These are phyloP conservation scores for Thalassaphorura encarpata DNA, from an alignment of 1,140 invertebrate genomes.

Conservation along the genomic window DNA sequence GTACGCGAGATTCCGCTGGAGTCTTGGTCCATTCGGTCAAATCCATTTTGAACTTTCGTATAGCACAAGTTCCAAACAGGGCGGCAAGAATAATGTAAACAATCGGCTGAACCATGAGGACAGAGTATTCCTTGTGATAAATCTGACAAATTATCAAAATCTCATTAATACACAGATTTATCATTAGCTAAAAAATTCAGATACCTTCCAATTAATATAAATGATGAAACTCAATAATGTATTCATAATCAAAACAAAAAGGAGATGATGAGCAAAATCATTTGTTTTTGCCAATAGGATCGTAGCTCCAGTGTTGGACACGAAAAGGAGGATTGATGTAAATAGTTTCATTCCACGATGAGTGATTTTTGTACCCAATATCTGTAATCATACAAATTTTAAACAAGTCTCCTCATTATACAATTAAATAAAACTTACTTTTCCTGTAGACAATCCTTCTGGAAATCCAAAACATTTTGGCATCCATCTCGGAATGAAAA, in stretches of 20 bases:
- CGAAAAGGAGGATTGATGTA: background rate
- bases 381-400: too few relatives aligned
- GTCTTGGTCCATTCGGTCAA: conserved; percentile 6
- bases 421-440: too few relatives aligned
- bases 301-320: background rate
- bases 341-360: background rate
- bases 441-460: too few relatives aligned
- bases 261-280: conserved; percentile 8
- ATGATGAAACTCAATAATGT: background rate
- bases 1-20: background rate
- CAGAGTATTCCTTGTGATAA: background rate
- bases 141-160: too few relatives aligned
- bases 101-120: background rate
- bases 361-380: too few relatives aligned
- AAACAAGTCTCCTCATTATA: too few relatives aligned
- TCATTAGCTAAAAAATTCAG: too few relatives aligned
- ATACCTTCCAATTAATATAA: conserved; percentile 9
- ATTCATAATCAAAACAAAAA: background rate
- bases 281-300: background rate
- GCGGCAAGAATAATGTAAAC: background rate
- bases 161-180: too few relatives aligned
- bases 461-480: too few relatives aligned
- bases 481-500: too few relatives aligned
- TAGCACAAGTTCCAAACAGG: background rate
- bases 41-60: conserved; percentile 5